Evolutionary conservation across 2,888 invertebrate species (phyloP), one percentile per base, ranked within the genome.

Genomic region (Portevinia maculata): DNA sequence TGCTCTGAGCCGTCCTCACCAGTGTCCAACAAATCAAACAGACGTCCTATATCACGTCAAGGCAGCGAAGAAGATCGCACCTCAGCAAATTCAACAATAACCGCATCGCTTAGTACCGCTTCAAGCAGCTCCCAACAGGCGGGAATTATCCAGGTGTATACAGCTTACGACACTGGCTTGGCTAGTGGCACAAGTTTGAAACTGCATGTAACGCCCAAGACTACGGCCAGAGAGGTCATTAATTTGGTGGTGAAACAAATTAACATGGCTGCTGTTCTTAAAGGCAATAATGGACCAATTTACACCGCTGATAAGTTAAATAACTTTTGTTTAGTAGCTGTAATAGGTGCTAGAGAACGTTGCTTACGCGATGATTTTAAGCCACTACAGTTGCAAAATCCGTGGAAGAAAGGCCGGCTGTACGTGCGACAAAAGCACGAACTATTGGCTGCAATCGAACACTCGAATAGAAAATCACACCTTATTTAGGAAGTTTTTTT

Each of bases 231-330:
- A 13, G 99, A 99, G 91, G 98, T 99, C 64, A 97, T 99, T 83
- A 96, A 98, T 91, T 92, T 99, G 83, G 98, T 99, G 19, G 97
- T 99, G 64, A 96, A 97, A 89, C 98, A 99, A 90, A 92, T 99
- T 46, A 98, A 98, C 89, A 96, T 97, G 95, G 97, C 97, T 11
- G 96, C 96, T 62, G 94, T 96, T 15, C 91, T 97, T 17, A 97
- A 97, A 90, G 95, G 96, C 50, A 96, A 95, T 89, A 93, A 95
- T 44, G 96, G 96, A 0, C 98, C 98, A 0, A 95, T 97, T 44
- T 97, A 97, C 88, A 94, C 95, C 0, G 93, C 95, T 1, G 97
- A 96, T 64, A 95, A 96, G 89, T 91, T 97, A 76, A 94, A 94
- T 79, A 97, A 97, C 89, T 98, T 98, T 90, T 98, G 98, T 89